A percentile compares a stretch with the other conserved stretches of the same genome.
Conservation (phyloP, 1,140 invertebrate genomes). For the Bombus consobrinus region DNA sequence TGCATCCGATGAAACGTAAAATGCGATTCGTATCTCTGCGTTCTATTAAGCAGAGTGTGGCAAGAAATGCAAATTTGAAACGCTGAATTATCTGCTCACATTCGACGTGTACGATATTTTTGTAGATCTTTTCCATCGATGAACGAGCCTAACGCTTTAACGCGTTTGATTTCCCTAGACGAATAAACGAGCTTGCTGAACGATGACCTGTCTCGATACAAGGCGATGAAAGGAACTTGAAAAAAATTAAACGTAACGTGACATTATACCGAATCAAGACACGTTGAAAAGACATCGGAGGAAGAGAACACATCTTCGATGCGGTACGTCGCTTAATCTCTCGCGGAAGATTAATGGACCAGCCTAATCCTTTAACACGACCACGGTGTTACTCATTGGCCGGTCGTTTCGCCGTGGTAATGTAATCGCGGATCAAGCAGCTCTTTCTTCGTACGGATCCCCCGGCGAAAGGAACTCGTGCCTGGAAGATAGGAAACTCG, state of each 20-base stretch:
- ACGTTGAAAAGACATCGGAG: not conserved
- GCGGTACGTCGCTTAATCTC: conserved; percentile 11
- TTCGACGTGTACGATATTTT: too few species aligned
- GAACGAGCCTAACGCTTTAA: too few species aligned
- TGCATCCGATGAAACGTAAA: not conserved
- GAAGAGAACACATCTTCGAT: not conserved
- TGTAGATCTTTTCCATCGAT: too few species aligned
- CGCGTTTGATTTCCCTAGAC: too few species aligned
- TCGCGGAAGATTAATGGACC: conserved; percentile 45
- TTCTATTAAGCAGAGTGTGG: accelerated
- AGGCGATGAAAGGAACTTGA: too few species aligned
- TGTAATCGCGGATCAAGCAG: conserved; percentile 30
- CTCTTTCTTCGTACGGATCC: not conserved
- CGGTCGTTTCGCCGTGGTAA: conserved; percentile 13
- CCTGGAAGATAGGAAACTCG: conserved; percentile 2
- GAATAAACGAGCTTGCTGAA: too few species aligned
- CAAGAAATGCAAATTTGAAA: too few species aligned
- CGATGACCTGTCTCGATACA: too few species aligned
- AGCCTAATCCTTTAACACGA: conserved; percentile 24
- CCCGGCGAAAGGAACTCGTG: conserved; percentile 13
- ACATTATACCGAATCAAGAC: too few species aligned
- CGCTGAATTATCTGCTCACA: too few species aligned
- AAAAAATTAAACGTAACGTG: too few species aligned
- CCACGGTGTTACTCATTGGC: conserved; percentile 17
- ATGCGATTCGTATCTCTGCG: too few species aligned